A percentile compares a stretch with the other conserved stretches of the same genome.
Conservation (phyloP, 2,113 vertebrate genomes). For the Dascyllus trimaculatus region DNA sequence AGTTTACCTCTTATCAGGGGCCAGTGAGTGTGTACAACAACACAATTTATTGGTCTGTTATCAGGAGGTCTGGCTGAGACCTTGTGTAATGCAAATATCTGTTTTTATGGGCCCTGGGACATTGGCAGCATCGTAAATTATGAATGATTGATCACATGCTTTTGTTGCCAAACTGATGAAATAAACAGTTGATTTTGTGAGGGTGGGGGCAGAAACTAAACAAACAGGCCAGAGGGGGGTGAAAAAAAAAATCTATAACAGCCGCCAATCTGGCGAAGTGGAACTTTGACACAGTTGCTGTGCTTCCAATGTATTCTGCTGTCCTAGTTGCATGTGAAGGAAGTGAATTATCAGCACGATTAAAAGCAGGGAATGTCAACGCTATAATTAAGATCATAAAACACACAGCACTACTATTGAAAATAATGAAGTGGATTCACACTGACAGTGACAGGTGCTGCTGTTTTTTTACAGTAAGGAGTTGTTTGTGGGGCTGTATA, state of each 20-base stretch:
- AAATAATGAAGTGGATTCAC: conserved; percentile 35
- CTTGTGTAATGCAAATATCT: conserved; percentile 72
- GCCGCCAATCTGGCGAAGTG: conserved; percentile 48
- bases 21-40: conserved; percentile 52
- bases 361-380: conserved; percentile 45
- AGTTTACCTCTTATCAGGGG: conserved; percentile 75
- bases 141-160: conserved; percentile 74
- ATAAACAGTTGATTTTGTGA: conserved; percentile 73
- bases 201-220: conserved; percentile 58
- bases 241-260: conserved; percentile 43
- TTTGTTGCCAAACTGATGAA: conserved; percentile 75
- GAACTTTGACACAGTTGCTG: conserved; percentile 71
- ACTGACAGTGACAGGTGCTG: not conserved
- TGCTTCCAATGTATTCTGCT: conserved; percentile 45
- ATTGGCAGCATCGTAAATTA: conserved; percentile 73
- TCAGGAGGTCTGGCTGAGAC: conserved; percentile 54
- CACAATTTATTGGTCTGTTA: conserved; percentile 67
- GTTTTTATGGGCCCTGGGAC: conserved; percentile 65
- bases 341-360: conserved; percentile 33
- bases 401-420: conserved; percentile 29
- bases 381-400: conserved; percentile 32
- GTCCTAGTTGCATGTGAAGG: conserved; percentile 54
- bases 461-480: conserved; percentile 49
- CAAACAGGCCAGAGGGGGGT: conserved; percentile 68
- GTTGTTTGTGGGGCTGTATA: conserved; percentile 17